A percentile compares a stretch with the other conserved stretches of the same genome.
These are phyloP conservation scores for Pelusios castaneus DNA, from an alignment of 2,113 vertebrate species.

Conservation along the genomic window DNA sequence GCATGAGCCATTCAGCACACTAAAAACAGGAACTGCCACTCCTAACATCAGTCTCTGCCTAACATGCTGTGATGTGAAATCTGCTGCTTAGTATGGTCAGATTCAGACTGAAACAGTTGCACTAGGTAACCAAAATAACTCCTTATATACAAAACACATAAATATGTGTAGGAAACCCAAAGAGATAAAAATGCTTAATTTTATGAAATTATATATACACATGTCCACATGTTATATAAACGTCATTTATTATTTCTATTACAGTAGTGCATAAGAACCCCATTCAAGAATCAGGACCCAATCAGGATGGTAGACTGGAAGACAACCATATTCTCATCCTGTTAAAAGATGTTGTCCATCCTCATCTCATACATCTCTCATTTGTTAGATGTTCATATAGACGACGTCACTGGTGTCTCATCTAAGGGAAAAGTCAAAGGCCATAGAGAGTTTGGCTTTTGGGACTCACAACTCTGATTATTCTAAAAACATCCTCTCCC, in stretches of 20 bases:
- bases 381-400: not conserved
- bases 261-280: not conserved
- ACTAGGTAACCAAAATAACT: not conserved
- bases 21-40: not conserved
- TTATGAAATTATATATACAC: fast-evolving
- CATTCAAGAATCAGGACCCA: not conserved
- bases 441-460: not conserved
- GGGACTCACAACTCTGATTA: not conserved
- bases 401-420: fast-evolving
- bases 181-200: not conserved
- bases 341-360: not conserved
- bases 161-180: not conserved
- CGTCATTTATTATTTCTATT: fast-evolving
- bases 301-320: not conserved
- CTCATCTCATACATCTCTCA: fast-evolving
- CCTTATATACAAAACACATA: not conserved
- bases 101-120: not conserved
- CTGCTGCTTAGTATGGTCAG: not conserved
- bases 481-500: not conserved
- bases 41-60: not conserved
- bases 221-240: fast-evolving
- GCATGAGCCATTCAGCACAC: not conserved
- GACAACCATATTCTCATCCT: not conserved
- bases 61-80: not conserved
- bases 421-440: not conserved